A percentile compares a stretch with the other conserved stretches of the same genome.
Conservation (phyloP, 2,113 vertebrate genomes). For the Leptosomus discolor region DNA sequence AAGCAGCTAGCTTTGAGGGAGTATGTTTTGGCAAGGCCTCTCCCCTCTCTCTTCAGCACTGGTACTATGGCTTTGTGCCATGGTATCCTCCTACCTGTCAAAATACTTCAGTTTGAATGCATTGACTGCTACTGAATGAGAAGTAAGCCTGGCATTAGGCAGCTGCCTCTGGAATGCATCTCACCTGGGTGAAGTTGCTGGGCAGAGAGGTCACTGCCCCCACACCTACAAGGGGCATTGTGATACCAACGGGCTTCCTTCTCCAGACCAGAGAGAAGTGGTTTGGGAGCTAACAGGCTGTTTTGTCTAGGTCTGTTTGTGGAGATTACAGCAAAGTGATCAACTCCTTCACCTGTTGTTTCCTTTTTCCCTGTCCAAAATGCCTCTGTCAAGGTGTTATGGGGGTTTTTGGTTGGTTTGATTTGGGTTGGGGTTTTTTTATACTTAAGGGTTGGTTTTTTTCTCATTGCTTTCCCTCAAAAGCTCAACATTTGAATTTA, state of each 20-base stretch:
- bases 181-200: background rate
- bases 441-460: background rate
- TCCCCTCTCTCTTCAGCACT: background rate
- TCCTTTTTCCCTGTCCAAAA: background rate
- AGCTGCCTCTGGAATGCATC: background rate
- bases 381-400: background rate
- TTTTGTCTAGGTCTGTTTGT: background rate
- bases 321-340: background rate
- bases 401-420: background rate
- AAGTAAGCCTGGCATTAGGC: background rate
- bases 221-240: background rate
- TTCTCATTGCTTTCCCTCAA: background rate
- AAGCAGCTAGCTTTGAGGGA: constrained; percentile 57
- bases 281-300: background rate
- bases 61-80: constrained; percentile 58
- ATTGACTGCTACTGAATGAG: background rate
- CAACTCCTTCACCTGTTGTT: background rate
- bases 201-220: background rate
- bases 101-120: constrained; percentile 18
- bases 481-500: background rate
- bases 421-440: background rate
- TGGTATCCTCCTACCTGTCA: constrained; percentile 59
- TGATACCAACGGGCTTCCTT: background rate
- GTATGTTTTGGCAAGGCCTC: constrained; percentile 61
- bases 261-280: background rate